Conservation (phyloP, 1,140 invertebrate genomes). For the Temnothorax curvispinosus region DNA sequence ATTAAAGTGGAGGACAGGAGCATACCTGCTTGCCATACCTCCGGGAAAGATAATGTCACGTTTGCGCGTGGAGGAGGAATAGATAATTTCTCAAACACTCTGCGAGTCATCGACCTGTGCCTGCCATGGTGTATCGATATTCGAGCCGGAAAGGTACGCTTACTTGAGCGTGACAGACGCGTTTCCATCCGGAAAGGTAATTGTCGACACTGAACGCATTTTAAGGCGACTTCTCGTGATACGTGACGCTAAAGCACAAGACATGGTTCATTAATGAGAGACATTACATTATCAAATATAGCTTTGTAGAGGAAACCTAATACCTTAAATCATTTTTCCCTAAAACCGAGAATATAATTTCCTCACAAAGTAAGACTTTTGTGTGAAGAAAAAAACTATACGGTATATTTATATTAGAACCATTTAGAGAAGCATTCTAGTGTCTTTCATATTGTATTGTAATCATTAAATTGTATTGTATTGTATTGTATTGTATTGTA, state of each 20-base stretch:
- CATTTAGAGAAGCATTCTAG: neutral
- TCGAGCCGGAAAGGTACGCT: conserved; percentile 51
- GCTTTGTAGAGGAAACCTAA: neutral
- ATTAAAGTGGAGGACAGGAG: neutral
- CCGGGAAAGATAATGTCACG: conserved; percentile 9
- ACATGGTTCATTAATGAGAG: neutral
- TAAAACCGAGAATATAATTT: neutral
- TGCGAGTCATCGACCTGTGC: conserved; percentile 44
- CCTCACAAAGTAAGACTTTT: neutral
- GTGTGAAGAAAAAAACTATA: neutral
- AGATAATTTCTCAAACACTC: conserved; percentile 43
- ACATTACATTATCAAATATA: neutral
- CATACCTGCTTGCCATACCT: neutral
- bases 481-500: too few relatives aligned
- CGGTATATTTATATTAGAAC: neutral
- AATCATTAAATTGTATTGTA: too few relatives aligned
- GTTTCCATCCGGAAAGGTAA: conserved; percentile 56
- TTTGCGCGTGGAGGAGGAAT: conserved; percentile 19
- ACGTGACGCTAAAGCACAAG: neutral
- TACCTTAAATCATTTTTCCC: neutral
- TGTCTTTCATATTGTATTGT: neutral
- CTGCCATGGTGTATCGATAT: conserved; percentile 26
- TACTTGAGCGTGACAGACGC: conserved; percentile 57
- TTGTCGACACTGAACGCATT: conserved; percentile 33
- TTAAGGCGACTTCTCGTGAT: conserved; percentile 30